Base-by-base conservation (phyloP, 2,113 vertebrate species). In the Ammodytes marinus region DNA sequence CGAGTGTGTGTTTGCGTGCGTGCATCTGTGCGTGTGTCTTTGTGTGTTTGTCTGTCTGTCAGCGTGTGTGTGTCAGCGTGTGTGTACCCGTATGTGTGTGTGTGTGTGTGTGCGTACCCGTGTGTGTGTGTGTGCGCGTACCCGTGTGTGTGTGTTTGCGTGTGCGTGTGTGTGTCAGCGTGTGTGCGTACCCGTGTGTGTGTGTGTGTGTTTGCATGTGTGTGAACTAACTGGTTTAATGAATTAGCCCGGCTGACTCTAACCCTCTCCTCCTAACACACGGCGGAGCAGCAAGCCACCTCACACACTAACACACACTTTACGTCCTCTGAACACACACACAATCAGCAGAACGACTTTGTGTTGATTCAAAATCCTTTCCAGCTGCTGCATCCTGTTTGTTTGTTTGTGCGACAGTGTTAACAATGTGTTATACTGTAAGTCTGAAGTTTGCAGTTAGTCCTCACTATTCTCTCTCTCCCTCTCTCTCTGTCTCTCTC, bases 171-270 rank as follows among this genome's bases (percentile, higher is more conserved):
- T 27, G 27, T 27, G 27, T 27, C n/a, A n/a, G 27, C 27, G 2
- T 27, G 27, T 27, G 27, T 27, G 27, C 27, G 27, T n/a, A n/a
- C n/a, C n/a, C 27, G 27, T 27, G 27, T 27, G 27, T 27, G 10
- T 37, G 46, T 69, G 55, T 17, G 64, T 78, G 68, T 65, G 74
- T 67, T 53, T 85, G 87, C 70, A 77, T 65, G 83, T 74, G 87
- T 92, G 91, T 46, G 73, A 80, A 95, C 94, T 97, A 96, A 96
- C 92, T 65, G 80, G 37, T 74, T 81, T n/a, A n/a, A n/a, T n/a
- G n/a, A n/a, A n/a, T n/a, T n/a, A n/a, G n/a, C n/a, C n/a, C n/a
- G n/a, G n/a, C n/a, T n/a, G n/a, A n/a, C n/a, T n/a, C n/a, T n/a
- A n/a, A n/a, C n/a, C n/a, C n/a, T n/a, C n/a, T n/a, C n/a, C n/a